Evolutionary conservation across 2,113 vertebrate genomes (phyloP), one percentile per base, ranked within the genome.

Genomic region (Stegastes partitus): DNA sequence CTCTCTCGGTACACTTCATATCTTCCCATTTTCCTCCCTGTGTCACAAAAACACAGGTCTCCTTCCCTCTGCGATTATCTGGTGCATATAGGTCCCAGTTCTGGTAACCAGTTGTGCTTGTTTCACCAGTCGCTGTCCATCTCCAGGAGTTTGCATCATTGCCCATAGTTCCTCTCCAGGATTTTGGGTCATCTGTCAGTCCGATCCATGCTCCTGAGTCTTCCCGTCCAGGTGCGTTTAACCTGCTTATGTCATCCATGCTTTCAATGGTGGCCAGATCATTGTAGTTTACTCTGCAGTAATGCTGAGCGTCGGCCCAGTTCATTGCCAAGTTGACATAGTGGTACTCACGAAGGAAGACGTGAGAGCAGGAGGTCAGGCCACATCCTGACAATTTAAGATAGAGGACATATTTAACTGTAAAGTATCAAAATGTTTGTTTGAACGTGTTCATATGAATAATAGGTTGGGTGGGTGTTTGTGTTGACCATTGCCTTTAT

Each of bases 61-160:
- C 1, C 0, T 8, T 0, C 31, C 6, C 37, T 9, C 3, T 0
- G 1, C 1, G 0, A 23, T 42, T 16, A 10, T 22, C 6, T 22
- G 58, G 58, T 8, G 55, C 12, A 7, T 0, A 0, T 0, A 5
- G 0, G 0, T 0, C 0, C 74, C 78, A 77, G 28, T 8, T 2
- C 5, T 25, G 0, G 21, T 37, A 87, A 11, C 39, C 28, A 18
- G 11, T 68, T 55, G 9, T n/a, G 57, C 56, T 64, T 0, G 10
- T 64, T 50, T 65, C 12, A 15, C 57, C 63, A 12, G 71, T 82
- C 4, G 50, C 0, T 19, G 82, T 73, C 75, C 86, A 84, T 51
- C 58, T 87, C 78, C 85, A 87, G 0, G 82, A 79, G 57, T 79
- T 87, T 14, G 45, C 0, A 0, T 76, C 71, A 16, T 70, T 34